Base-by-base conservation (phyloP, 2,113 vertebrate species). In the Rousettus leschenaultii region DNA sequence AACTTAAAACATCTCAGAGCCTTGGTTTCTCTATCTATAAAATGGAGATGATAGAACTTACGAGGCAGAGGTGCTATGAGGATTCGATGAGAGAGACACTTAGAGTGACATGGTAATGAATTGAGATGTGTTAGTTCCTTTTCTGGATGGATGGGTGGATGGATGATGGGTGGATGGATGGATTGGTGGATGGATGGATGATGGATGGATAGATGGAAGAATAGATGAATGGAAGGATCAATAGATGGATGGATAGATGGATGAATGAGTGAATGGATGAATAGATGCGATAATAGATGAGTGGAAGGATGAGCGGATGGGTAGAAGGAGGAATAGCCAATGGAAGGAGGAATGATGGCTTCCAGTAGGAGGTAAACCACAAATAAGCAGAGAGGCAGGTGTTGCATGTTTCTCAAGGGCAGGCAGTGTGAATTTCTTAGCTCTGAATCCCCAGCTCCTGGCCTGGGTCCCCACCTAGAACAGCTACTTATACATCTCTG, bases 181-280 rank as follows among this genome's bases (percentile, higher is more conserved):
- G 40, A 16, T 15, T 19, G 16, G 40, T 12, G 11, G 26, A 21
- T 14, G 55, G 16, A 1, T 6, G 40, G 53, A 26, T 14, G 18
- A 16, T 38, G 10, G 0, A 5, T 6, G 8, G 18, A 11, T 6
- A 55, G 0, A 7, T 6, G 24, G 59, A 11, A 13, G 28, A 15
- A 21, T 45, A 45, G 10, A 45, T 45, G 10, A 9, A 45, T 45
- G 43, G 11, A 13, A 21, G 51, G 35, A 19, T 66, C 8, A 8
- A 28, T 48, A 11, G 24, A 8, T 10, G 48, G 26, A 5, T n/a
- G 18, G 21, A 16, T 57, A 18, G 33, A 11, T 11, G 10, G 74
- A 19, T 22, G 35, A 24, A 59, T 43, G 59, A 9, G 3, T 33
- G 84, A 18, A 21, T 14, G 55, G 16, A 1, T 6, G 43, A 35